phyloP scores from a whole-genome alignment of 2,888 invertebrate genomes.

The Lithophane semibrunnea region DNA sequence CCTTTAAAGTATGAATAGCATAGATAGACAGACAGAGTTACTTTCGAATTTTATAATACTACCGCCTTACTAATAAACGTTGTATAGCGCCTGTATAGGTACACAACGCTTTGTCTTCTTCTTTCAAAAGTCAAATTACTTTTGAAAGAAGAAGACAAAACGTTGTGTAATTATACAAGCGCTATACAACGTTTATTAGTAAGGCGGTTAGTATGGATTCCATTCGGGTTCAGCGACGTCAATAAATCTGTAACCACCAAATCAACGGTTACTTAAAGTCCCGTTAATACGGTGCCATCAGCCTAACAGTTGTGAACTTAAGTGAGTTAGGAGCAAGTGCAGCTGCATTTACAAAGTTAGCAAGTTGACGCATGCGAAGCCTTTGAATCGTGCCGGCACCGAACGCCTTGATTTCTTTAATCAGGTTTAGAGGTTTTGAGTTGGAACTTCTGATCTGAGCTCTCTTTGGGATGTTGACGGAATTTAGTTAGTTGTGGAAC shows the following conservation, averaged over 20 bases:
- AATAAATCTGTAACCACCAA: too few relatives aligned
- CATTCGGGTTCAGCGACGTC: background rate
- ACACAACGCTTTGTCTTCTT: too few relatives aligned
- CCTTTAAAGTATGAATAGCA: too few relatives aligned
- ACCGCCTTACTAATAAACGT: too few relatives aligned
- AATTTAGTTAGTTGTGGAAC: constrained; percentile 19
- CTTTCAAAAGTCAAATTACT: too few relatives aligned
- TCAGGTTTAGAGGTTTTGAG: constrained; percentile 45
- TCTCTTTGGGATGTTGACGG: constrained; percentile 22
- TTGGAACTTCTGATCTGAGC: constrained; percentile 38
- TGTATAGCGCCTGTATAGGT: too few relatives aligned
- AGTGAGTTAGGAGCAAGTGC: constrained; percentile 67
- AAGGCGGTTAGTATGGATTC: too few relatives aligned
- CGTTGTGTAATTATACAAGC: too few relatives aligned
- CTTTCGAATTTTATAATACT: too few relatives aligned
- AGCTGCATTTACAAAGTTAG: constrained; percentile 67
- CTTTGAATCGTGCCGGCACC: constrained; percentile 57
- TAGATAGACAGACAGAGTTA: too few relatives aligned
- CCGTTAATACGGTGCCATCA: constrained; percentile 19
- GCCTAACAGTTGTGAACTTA: constrained; percentile 57
- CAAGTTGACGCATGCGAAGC: constrained; percentile 55
- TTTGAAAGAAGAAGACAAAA: too few relatives aligned
- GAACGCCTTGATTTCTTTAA: constrained; percentile 66
- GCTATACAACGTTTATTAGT: too few relatives aligned
- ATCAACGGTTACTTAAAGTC: background rate